Percentiles rank a stretch among this genome's conserved stretches.
Conservation (phyloP, 1,140 invertebrate species). For the Onthophagus taurus region DNA sequence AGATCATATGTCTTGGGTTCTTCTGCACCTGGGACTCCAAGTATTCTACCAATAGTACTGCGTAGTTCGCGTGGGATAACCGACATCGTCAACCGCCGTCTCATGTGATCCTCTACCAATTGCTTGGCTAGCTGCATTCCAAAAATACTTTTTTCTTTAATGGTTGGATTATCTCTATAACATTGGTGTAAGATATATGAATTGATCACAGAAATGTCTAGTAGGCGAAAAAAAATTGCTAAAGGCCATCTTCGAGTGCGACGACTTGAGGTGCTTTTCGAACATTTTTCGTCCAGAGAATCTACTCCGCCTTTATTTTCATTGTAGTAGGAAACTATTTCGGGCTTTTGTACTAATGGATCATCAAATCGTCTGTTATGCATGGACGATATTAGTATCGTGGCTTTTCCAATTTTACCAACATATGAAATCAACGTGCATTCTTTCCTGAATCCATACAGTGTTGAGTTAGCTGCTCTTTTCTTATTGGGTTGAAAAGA, state of each 20-base stretch:
- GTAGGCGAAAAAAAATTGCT: conserved; percentile 22
- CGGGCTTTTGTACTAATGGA: conserved; percentile 23
- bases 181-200: background rate
- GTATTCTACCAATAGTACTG: background rate
- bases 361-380: conserved; percentile 23
- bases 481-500: background rate
- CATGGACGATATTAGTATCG: conserved; percentile 25
- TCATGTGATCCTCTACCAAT: background rate
- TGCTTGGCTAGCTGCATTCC: background rate
- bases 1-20: too few relatives aligned
- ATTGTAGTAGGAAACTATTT: conserved; percentile 32
- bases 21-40: background rate
- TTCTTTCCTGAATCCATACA: conserved; percentile 1
- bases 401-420: background rate
- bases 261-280: conserved; percentile 24
- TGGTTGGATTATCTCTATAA: conserved; percentile 1
- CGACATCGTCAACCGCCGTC: background rate
- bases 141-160: background rate
- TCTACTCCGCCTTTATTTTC: conserved; percentile 32
- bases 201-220: background rate
- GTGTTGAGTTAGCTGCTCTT: background rate
- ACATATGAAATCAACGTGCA: background rate
- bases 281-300: conserved; percentile 31
- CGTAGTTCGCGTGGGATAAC: background rate
- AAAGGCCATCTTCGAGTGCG: conserved; percentile 30